Percentiles rank a stretch among this genome's conserved stretches.
Conservation (phyloP, 2,888 invertebrate species). For the Drosophila falleni region DNA sequence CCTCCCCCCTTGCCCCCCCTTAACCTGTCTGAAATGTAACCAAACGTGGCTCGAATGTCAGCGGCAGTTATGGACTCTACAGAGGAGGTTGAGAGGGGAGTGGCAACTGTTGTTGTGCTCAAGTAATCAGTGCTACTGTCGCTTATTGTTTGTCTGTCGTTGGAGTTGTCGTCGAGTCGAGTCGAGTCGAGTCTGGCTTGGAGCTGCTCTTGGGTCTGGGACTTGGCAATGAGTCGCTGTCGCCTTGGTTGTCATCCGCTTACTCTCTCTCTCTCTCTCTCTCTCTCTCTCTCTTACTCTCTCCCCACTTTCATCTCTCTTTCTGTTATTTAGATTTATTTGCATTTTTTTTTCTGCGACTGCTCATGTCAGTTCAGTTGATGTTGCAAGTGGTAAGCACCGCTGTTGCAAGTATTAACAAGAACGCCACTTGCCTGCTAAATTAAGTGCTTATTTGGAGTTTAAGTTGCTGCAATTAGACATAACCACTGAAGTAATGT, state of each 20-base stretch:
- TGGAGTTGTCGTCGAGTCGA: constrained; percentile 47
- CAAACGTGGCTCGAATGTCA: constrained; percentile 80
- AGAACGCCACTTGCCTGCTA: constrained; percentile 70
- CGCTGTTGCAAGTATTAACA: constrained; percentile 21
- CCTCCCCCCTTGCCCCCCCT: background rate
- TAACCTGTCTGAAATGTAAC: constrained; percentile 72
- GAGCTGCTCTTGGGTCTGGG: constrained; percentile 31
- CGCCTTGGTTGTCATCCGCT: constrained; percentile 66
- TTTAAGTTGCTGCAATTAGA: constrained; percentile 77
- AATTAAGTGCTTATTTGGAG: constrained; percentile 78
- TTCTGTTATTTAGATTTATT: constrained; percentile 48
- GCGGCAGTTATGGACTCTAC: constrained; percentile 51
- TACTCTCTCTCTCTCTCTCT: constrained; percentile 24
- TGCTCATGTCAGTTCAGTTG: constrained; percentile 35
- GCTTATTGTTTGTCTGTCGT: constrained; percentile 74
- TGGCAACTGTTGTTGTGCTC: constrained; percentile 55
- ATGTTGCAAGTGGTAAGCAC: constrained; percentile 56
- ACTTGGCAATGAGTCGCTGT: constrained; percentile 66
- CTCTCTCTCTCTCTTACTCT: constrained; percentile 21
- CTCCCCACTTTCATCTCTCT: background rate
- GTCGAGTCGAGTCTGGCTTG: constrained; percentile 31
- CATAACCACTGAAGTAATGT: constrained; percentile 53
- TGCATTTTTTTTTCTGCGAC: constrained; percentile 28
- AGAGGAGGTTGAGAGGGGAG: constrained; percentile 4
- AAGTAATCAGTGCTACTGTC: constrained; percentile 79